phyloP scores from a whole-genome alignment of 2,797 vertebrate species.

The Pipistrellus pygmaeus region DNA sequence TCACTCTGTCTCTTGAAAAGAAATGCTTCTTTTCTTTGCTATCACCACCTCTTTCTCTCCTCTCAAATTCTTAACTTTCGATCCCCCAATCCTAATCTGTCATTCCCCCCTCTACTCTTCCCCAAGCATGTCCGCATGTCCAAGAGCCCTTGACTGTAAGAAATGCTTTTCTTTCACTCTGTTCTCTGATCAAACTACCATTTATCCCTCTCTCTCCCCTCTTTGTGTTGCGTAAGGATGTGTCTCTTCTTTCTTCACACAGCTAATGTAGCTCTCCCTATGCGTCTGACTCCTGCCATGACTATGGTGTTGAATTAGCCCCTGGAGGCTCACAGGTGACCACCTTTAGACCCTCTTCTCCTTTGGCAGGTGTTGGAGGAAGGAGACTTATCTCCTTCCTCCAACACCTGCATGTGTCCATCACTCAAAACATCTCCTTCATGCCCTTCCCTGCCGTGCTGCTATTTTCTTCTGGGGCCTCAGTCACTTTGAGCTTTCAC shows the following conservation, averaged over 20 bases:
- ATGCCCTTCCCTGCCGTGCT: not conserved
- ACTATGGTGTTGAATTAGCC: not conserved
- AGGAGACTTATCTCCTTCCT: no score
- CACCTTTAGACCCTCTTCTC: not conserved
- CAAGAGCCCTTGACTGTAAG: not conserved
- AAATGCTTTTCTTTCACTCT: not conserved
- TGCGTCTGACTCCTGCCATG: not conserved
- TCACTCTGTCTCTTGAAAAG: not conserved
- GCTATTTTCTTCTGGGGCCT: not conserved
- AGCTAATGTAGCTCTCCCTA: not conserved
- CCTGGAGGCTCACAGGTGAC: not conserved
- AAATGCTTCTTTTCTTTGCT: not conserved
- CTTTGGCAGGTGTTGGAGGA: no score
- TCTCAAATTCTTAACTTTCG: not conserved
- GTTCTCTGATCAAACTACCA: not conserved
- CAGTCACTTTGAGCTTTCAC: not conserved
- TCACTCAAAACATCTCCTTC: not conserved
- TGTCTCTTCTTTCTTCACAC: not conserved
- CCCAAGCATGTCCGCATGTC: not conserved
- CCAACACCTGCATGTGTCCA: not conserved
- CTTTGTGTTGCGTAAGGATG: not conserved
- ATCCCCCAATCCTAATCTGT: rapidly evolving
- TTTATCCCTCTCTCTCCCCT: not conserved
- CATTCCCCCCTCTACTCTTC: not conserved
- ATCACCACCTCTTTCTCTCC: not conserved